These are phyloP conservation scores for Cydia fagiglandana DNA, from an alignment of 1,140 invertebrate species.

Conservation along the genomic window DNA sequence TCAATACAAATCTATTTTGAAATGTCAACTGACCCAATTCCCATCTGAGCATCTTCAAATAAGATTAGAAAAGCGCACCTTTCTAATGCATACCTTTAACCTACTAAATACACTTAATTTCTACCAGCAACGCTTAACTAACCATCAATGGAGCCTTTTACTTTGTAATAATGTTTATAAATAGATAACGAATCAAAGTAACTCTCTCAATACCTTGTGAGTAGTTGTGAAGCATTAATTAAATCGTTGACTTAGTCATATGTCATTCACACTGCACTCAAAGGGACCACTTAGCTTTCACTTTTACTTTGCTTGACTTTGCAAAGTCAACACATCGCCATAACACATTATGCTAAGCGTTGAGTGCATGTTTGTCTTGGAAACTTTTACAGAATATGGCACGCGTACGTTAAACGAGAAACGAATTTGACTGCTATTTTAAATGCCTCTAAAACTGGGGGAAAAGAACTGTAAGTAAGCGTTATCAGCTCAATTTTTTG, in stretches of 20 bases:
- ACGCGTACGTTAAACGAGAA: background rate
- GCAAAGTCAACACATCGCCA: conserved; percentile 1
- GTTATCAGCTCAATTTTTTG: too few relatives aligned
- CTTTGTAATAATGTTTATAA: too few relatives aligned
- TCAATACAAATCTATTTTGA: too few relatives aligned
- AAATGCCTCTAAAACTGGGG: too few relatives aligned
- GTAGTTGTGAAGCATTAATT: background rate
- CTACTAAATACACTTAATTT: background rate
- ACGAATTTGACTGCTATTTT: too few relatives aligned
- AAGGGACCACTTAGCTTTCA: background rate
- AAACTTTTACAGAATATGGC: background rate
- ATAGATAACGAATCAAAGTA: background rate
- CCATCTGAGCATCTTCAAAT: background rate
- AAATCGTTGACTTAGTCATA: background rate
- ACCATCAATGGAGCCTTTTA: background rate
- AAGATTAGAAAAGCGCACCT: background rate
- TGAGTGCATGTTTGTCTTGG: background rate
- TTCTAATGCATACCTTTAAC: background rate
- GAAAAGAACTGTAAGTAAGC: too few relatives aligned
- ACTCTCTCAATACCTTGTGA: too few relatives aligned
- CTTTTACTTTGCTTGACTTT: conserved; percentile 11
- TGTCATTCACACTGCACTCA: background rate
- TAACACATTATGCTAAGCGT: conserved; percentile 2
- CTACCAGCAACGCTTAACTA: background rate
- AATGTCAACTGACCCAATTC: too few relatives aligned